Conservation (phyloP, 1,140 invertebrate species). For the Platyura marginata region DNA sequence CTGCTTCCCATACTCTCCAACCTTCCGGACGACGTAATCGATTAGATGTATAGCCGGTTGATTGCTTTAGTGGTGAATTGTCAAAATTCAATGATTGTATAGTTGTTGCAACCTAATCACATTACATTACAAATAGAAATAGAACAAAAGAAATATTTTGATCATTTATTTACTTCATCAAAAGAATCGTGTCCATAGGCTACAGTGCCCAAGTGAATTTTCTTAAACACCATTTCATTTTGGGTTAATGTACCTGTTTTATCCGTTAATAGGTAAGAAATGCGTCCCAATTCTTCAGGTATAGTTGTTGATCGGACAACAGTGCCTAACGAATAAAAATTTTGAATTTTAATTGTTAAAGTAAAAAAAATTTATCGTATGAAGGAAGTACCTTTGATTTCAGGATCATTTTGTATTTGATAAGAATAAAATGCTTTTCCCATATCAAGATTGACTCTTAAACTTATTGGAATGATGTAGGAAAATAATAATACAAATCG, state of each 20-base stretch:
- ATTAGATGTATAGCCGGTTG: constrained; percentile 18
- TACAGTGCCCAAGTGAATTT: constrained; percentile 78
- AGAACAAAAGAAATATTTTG: too few relatives aligned
- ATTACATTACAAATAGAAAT: too few relatives aligned
- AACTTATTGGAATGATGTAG: constrained; percentile 97
- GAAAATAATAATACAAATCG: constrained; percentile 94
- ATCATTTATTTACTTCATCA: constrained; percentile 50
- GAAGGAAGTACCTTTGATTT: constrained; percentile 48
- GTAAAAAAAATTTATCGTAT: neutral
- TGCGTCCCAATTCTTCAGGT: constrained; percentile 92
- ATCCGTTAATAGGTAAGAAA: constrained; percentile 89
- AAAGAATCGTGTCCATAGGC: constrained; percentile 77
- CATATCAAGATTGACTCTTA: constrained; percentile 97
- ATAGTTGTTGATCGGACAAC: constrained; percentile 98
- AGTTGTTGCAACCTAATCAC: constrained; percentile 21
- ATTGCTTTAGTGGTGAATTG: constrained; percentile 16
- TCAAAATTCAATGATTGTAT: constrained; percentile 19
- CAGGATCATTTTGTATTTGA: constrained; percentile 85
- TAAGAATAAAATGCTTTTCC: constrained; percentile 94
- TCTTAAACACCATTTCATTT: constrained; percentile 98
- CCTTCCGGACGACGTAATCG: constrained; percentile 46
- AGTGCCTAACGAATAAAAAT: constrained; percentile 36
- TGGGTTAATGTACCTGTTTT: constrained; percentile 98
- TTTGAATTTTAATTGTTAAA: too few relatives aligned
- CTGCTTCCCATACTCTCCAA: constrained; percentile 73